These are phyloP conservation scores for Schizotus pectinicornis DNA, from an alignment of 2,888 invertebrate species.

Conservation along the genomic window DNA sequence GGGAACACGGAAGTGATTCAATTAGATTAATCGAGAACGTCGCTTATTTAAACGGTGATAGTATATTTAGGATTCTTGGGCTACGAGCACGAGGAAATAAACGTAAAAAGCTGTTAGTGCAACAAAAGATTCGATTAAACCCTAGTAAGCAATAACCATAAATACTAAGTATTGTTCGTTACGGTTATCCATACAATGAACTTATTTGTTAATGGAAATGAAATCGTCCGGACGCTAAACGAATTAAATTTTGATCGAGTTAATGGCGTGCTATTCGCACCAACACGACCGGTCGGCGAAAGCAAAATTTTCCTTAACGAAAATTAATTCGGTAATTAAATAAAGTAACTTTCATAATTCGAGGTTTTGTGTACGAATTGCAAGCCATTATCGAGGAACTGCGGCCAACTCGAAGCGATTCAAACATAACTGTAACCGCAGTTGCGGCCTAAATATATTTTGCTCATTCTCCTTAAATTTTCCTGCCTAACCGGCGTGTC, in stretches of 20 bases:
- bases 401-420: no score
- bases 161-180: slow-evolving; percentile 31
- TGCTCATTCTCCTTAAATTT: no score
- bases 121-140: slow-evolving; percentile 4
- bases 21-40: neutral
- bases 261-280: slow-evolving; percentile 41
- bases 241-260: slow-evolving; percentile 48
- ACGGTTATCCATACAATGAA: slow-evolving; percentile 36
- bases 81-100: neutral
- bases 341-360: slow-evolving; percentile 37
- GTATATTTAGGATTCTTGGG: neutral
- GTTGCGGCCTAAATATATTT: no score
- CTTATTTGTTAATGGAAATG: slow-evolving; percentile 50
- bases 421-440: no score
- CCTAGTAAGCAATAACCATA: slow-evolving; percentile 1
- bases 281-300: slow-evolving; percentile 35
- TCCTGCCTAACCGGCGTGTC: no score
- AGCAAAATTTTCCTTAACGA: slow-evolving; percentile 35
- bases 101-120: slow-evolving; percentile 2
- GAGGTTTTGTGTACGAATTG: no score
- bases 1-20: neutral
- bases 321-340: slow-evolving; percentile 42
- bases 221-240: slow-evolving; percentile 46
- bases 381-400: no score
- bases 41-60: neutral